Percentiles rank a stretch among this genome's conserved stretches.
Conservation (phyloP, 2,888 invertebrate species). For the Synanthedon vespiformis region DNA sequence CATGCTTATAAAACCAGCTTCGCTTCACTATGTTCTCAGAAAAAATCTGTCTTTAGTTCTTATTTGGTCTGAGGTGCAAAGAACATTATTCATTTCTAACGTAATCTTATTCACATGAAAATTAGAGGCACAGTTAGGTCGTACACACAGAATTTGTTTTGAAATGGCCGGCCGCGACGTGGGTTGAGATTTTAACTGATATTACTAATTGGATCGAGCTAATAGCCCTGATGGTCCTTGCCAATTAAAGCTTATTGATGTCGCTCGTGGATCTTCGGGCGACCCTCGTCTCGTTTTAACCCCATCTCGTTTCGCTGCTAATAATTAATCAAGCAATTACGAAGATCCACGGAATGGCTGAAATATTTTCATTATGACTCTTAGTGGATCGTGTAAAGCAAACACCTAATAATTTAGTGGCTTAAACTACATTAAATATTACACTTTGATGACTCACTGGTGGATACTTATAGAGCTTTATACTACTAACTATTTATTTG, state of each 20-base stretch:
- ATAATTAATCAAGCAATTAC: constrained; percentile 68
- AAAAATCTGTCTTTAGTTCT: too few species aligned
- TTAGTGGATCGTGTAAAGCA: not conserved
- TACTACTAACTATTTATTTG: too few species aligned
- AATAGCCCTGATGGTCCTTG: constrained; percentile 55
- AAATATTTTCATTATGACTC: constrained; percentile 38
- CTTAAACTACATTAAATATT: not conserved
- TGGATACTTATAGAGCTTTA: too few species aligned
- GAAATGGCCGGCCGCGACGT: constrained; percentile 6
- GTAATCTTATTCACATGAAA: too few species aligned
- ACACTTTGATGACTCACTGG: not conserved
- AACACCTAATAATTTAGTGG: not conserved
- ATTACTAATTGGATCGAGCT: constrained; percentile 52
- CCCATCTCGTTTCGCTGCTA: constrained; percentile 51
- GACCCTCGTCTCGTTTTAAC: constrained; percentile 63
- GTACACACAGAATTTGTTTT: not conserved
- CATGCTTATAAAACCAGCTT: too few species aligned
- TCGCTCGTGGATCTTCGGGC: constrained; percentile 45
- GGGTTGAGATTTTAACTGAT: constrained; percentile 27
- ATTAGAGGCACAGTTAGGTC: too few species aligned
- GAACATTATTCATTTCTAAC: too few species aligned
- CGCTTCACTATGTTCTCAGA: too few species aligned
- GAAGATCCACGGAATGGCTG: constrained; percentile 29
- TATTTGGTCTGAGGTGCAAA: too few species aligned
- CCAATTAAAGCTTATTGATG: constrained; percentile 66